Evolutionary conservation across 2,888 invertebrate species (phyloP).

Genomic region (Thelaira solivaga): DNA sequence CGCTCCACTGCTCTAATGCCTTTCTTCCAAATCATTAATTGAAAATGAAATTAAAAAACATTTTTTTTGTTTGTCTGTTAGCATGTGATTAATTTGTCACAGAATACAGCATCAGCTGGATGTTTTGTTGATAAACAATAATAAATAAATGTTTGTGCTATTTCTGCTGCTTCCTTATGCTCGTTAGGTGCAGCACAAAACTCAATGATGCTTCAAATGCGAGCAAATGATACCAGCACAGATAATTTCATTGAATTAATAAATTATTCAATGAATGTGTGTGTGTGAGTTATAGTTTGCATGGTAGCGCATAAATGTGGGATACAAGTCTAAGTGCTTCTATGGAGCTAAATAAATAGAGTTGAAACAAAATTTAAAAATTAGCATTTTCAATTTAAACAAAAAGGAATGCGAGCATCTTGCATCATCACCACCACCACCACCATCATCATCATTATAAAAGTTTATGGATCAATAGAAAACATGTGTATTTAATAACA

Average conservation of each 20-base stretch:
- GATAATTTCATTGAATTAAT: background rate
- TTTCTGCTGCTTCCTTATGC: constrained; percentile 14
- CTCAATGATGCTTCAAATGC: background rate
- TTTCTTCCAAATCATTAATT: too few species aligned
- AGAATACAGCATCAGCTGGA: background rate
- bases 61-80: too few species aligned
- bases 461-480: background rate
- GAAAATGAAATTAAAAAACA: too few species aligned
- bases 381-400: background rate
- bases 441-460: too few species aligned
- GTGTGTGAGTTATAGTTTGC: too few species aligned
- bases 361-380: background rate
- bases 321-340: background rate
- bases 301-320: too few species aligned
- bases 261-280: too few species aligned
- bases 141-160: constrained; percentile 35
- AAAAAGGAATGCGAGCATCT: background rate
- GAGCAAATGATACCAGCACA: constrained; percentile 1
- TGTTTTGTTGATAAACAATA: background rate
- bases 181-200: constrained; percentile 15
- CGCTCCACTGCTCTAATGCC: too few species aligned
- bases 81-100: too few species aligned
- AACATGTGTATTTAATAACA: background rate
- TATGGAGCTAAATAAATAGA: background rate
- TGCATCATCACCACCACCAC: too few species aligned